Conservation (phyloP, 2,888 invertebrate species). For the Mycalesis mineus region DNA sequence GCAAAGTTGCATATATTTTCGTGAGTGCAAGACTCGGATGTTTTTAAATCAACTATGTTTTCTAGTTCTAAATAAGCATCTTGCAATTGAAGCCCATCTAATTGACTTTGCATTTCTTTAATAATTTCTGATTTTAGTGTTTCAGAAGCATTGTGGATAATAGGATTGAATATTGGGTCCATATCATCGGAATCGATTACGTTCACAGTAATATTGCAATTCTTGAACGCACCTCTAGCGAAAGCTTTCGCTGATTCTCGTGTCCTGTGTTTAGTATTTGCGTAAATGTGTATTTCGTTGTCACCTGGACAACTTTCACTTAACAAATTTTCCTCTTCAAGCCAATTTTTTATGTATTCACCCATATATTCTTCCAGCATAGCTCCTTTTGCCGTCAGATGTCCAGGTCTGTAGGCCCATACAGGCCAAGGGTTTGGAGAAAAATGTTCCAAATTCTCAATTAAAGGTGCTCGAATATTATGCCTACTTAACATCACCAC, state of each 20-base stretch:
- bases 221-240: constrained; percentile 45
- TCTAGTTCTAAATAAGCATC: constrained; percentile 43
- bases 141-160: constrained; percentile 41
- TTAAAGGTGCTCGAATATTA: constrained; percentile 53
- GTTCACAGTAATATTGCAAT: constrained; percentile 46
- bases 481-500: constrained; percentile 58
- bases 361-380: constrained; percentile 56
- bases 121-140: constrained; percentile 36
- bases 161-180: constrained; percentile 51
- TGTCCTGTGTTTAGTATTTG: constrained; percentile 56
- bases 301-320: constrained; percentile 41
- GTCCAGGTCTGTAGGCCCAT: constrained; percentile 43
- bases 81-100: constrained; percentile 39
- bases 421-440: constrained; percentile 48
- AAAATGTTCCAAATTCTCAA: constrained; percentile 35
- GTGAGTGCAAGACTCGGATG: constrained; percentile 45
- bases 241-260: constrained; percentile 52
- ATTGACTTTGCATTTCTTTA: constrained; percentile 45
- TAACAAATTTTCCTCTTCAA: constrained; percentile 42
- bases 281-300: constrained; percentile 45
- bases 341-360: constrained; percentile 51
- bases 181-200: constrained; percentile 36
- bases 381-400: constrained; percentile 55
- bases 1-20: constrained; percentile 46
- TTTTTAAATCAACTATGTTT: constrained; percentile 47